Evolutionary conservation across 2,797 vertebrate genomes (phyloP), one percentile per base, ranked within the genome.

Genomic region (Oreortyx pictus): DNA sequence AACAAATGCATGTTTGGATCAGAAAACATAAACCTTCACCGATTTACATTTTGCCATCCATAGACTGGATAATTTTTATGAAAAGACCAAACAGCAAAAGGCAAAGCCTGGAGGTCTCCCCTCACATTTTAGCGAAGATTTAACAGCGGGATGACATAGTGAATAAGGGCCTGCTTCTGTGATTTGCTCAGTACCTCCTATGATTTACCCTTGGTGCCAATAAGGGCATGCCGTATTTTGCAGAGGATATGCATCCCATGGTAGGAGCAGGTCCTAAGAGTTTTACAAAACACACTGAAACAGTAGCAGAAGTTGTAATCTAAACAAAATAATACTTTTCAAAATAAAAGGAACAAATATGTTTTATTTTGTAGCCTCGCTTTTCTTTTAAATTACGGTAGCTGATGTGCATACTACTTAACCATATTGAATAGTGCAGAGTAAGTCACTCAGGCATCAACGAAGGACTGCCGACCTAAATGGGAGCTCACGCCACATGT

Each of bases 101-200:
- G 91, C 82, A 90, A 91, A 93, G 77, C 85, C 91, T 92, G 1
- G 65, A 91, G 77, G 74, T 91, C 81, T 95, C 57, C 83, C 82
- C 91, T 95, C 93, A 88, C 87, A 86, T 95, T 95, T 95, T 92
- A 95, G 91, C 2, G 3, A 93, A 95, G 95, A 96, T 96, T 95
- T 95, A 95, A 60, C 92, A 86, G 92, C n/a, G 2, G 81, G 85
- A 79, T 93, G 93, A 93, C 89, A 95, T 78, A 65, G 91, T 92
- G 94, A 96, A 91, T 92, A 91, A 95, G 86, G 75, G n/a, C 67
- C 68, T 72, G 46, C 68, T 92, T 65, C 89, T 88, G 90, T 94
- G 96, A 93, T 96, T 95, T 96, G 92, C 81, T 95, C 86, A 80
- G 77, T 79, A 65, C 91, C 83, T 95, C 65, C 89, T 92, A 92